These are phyloP conservation scores for Harpagoxenus sublaevis DNA, from an alignment of 2,888 invertebrate species.

Conservation along the genomic window DNA sequence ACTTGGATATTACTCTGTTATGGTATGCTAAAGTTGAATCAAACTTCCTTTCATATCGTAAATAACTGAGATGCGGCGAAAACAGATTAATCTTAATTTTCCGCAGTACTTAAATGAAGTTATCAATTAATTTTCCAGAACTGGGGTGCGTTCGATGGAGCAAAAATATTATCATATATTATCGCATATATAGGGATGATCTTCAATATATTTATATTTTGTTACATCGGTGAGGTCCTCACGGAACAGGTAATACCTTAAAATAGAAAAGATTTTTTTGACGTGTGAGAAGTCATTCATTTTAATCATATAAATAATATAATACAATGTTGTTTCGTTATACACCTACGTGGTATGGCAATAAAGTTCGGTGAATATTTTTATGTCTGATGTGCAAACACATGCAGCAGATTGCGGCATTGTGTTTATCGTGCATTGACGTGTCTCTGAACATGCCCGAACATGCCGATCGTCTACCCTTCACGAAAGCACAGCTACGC, in stretches of 20 bases:
- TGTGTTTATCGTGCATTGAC: too few species aligned
- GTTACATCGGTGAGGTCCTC: slow-evolving; percentile 68
- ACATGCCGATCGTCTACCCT: too few species aligned
- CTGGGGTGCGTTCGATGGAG: slow-evolving; percentile 56
- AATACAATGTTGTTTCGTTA: background rate
- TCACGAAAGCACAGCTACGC: too few species aligned
- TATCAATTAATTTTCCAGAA: slow-evolving; percentile 50
- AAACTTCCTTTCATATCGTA: background rate
- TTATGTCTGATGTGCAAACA: too few species aligned
- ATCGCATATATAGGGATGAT: slow-evolving; percentile 50
- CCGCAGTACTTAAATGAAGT: background rate
- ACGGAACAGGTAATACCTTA: slow-evolving; percentile 57
- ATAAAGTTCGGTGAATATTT: too few species aligned
- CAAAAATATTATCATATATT: slow-evolving; percentile 58
- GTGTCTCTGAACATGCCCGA: too few species aligned
- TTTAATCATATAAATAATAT: too few species aligned
- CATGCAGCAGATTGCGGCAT: too few species aligned
- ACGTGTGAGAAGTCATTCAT: background rate
- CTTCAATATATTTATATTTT: slow-evolving; percentile 71
- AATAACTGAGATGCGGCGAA: background rate
- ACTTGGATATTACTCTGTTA: slow-evolving; percentile 26
- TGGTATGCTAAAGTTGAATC: slow-evolving; percentile 16
- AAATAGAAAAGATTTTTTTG: background rate
- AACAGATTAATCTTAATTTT: background rate
- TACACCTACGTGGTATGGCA: too few species aligned